Conservation (phyloP, 2,797 vertebrate genomes). For the Carapus acus region DNA sequence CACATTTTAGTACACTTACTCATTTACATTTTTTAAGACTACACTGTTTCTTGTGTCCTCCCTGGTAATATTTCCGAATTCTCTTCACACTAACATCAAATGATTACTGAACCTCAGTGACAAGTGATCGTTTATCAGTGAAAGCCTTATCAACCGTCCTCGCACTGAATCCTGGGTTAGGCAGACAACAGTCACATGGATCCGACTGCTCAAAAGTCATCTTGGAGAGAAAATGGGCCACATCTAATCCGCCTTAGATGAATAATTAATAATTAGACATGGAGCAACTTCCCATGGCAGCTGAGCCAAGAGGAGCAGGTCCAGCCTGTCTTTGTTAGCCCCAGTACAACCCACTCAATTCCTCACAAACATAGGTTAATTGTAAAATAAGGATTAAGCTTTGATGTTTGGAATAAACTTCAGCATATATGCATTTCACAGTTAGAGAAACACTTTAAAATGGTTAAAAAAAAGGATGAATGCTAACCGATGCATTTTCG, state of each 20-base stretch:
- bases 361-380: constrained; percentile 17
- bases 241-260: constrained; percentile 75
- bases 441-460: too few species aligned
- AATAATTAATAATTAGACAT: constrained; percentile 82
- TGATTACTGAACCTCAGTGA: constrained; percentile 39
- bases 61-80: constrained; percentile 36
- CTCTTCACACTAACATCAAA: constrained; percentile 45
- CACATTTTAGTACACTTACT: too few species aligned
- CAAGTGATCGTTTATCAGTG: constrained; percentile 41
- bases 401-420: too few species aligned
- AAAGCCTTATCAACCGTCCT: constrained; percentile 51
- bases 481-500: too few species aligned
- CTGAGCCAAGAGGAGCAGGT: constrained; percentile 68
- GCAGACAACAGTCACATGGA: constrained; percentile 55
- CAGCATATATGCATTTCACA: too few species aligned
- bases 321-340: constrained; percentile 55
- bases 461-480: too few species aligned
- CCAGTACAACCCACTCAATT: constrained; percentile 34
- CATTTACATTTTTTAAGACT: constrained; percentile 23
- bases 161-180: constrained; percentile 51
- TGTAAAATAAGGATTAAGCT: too few species aligned
- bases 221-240: constrained; percentile 74
- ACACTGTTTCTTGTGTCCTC: constrained; percentile 20
- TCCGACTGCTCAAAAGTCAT: constrained; percentile 60
- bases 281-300: constrained; percentile 67